Evolutionary conservation across 2,888 invertebrate genomes (phyloP).

Genomic region (Protonemura montana): DNA sequence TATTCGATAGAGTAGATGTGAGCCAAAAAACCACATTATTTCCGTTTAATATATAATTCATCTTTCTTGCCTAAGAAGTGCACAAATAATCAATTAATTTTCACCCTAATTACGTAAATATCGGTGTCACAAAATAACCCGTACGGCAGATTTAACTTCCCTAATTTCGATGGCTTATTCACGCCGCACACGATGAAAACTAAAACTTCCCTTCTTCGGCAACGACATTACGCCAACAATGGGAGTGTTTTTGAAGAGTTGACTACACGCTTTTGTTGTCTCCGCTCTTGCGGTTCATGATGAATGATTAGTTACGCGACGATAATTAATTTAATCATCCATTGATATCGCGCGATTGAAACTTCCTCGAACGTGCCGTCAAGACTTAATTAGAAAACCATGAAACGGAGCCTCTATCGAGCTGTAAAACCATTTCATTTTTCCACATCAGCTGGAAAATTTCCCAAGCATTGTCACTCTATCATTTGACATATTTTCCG

Average conservation of each 20-base stretch:
- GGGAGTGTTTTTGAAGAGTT: background rate
- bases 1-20: too few relatives aligned
- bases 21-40: too few relatives aligned
- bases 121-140: background rate
- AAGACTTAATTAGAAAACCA: slow-evolving; percentile 23
- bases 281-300: background rate
- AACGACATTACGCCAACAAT: background rate
- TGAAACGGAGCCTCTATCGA: slow-evolving; percentile 21
- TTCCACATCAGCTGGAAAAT: slow-evolving; percentile 2
- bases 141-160: background rate
- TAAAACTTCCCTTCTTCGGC: background rate
- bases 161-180: background rate
- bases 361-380: background rate
- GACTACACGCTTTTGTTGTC: background rate
- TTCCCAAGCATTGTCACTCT: slow-evolving; percentile 12
- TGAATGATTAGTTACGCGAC: slow-evolving; percentile 13
- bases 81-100: too few relatives aligned
- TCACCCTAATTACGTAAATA: too few relatives aligned
- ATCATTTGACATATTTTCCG: background rate
- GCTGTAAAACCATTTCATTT: slow-evolving; percentile 24
- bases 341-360: slow-evolving; percentile 26
- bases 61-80: too few relatives aligned
- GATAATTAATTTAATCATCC: slow-evolving; percentile 37
- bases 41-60: too few relatives aligned
- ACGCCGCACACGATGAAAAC: background rate